Evolutionary conservation across 2,113 vertebrate species (phyloP), one percentile per base, ranked within the genome.

Genomic region (Myrmecobius fasciatus): DNA sequence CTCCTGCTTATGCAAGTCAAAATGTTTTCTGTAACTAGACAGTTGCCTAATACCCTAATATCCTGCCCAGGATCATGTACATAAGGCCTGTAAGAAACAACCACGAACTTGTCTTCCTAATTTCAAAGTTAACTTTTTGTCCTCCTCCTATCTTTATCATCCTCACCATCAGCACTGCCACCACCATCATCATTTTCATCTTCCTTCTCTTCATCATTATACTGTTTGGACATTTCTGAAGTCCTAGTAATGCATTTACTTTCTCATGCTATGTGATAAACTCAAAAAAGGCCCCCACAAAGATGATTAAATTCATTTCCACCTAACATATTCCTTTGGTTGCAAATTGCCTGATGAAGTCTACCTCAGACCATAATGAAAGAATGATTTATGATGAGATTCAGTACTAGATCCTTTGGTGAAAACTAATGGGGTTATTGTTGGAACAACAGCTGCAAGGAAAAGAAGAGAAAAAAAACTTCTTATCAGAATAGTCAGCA

Each of bases 381-480:
- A 60, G 20, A 43, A 94, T 93, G 91, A 67, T 36, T 9, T 93
- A 89, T 94, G 93, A 90, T 91, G 54, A 24, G 52, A 24, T 52
- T 93, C 96, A 96, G 56, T 97, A 95, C 52, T 95, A 93, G 95
- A 98, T 75, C 93, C 89, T 96, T 96, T 94, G 97, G 43, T 97
- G 96, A 95, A 96, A 98, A 95, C 53, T 92, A 94, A 53, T 89
- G 94, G 52, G 48, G 5, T 8, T 95, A 53, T 96, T 93, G 17
- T 93, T 97, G 47, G 91, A 96, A n/a, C 75, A 93, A 94, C 53
- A 97, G 92, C 96, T 98, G 95, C 60, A 95, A 88, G 48, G 56
- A 53, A 47, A 91, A 93, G 94, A 89, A 51, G n/a, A n/a, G n/a
- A n/a, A 51, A 51, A 94, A 92, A 92, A 95, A 91, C 54, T 95